Conservation (phyloP, 2,888 invertebrate genomes). For the Tipula helvola region DNA sequence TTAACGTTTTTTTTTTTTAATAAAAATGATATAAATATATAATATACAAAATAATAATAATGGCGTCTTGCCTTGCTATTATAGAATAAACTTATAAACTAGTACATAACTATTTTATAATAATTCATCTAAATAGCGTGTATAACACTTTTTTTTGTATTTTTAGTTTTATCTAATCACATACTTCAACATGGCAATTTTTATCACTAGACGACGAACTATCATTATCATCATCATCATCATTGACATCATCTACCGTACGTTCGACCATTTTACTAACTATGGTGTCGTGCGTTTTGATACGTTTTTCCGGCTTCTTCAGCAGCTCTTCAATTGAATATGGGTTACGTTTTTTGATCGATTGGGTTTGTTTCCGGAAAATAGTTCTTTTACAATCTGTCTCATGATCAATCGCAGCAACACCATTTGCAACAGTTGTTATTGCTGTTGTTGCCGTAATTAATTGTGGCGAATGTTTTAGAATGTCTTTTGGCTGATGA, state of each 20-base stretch:
- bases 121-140: background rate
- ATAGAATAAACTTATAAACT: background rate
- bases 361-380: conserved; percentile 16
- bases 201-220: background rate
- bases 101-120: background rate
- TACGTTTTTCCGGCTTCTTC: conserved; percentile 59
- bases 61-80: background rate
- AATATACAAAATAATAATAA: background rate
- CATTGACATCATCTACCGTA: background rate
- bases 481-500: conserved; percentile 17
- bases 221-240: background rate
- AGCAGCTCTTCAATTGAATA: conserved; percentile 79
- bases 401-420: conserved; percentile 38
- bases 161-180: background rate
- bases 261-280: background rate
- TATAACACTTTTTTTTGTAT: background rate
- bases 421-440: conserved; percentile 31
- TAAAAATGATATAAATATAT: background rate
- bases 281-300: background rate
- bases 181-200: conserved; percentile 9
- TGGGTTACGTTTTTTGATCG: conserved; percentile 58
- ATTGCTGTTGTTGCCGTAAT: conserved; percentile 27
- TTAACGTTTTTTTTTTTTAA: background rate
- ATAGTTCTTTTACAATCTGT: conserved; percentile 21
- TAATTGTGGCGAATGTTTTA: conserved; percentile 25